phyloP scores from a whole-genome alignment of 1,140 invertebrate species.

The Drosophila arawakana region DNA sequence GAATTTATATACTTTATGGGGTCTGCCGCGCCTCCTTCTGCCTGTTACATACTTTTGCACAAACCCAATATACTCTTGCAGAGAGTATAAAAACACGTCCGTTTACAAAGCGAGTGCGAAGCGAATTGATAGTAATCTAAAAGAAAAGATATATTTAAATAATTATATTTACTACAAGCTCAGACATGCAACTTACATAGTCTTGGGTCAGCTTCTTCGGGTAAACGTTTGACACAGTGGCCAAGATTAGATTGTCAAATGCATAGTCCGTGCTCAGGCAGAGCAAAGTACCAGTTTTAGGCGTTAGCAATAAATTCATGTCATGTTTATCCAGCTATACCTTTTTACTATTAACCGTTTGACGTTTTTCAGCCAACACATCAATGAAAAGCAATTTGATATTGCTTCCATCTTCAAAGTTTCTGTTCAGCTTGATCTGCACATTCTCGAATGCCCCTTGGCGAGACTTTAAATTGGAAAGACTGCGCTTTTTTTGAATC shows the following conservation, averaged over 20 bases:
- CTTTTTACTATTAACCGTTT: neutral
- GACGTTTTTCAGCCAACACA: slow-evolving; percentile 71
- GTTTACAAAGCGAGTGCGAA: slow-evolving; percentile 90
- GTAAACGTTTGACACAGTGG: slow-evolving; percentile 87
- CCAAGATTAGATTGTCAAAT: slow-evolving; percentile 89
- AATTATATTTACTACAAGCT: neutral
- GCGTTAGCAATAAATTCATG: slow-evolving; percentile 67
- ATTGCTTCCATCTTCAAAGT: slow-evolving; percentile 9
- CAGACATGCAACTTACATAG: slow-evolving; percentile 79
- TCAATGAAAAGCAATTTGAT: slow-evolving; percentile 25
- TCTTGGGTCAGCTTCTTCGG: slow-evolving; percentile 80
- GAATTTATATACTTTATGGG: no score
- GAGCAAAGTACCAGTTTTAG: slow-evolving; percentile 90
- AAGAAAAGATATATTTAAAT: neutral
- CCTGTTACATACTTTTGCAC: no score
- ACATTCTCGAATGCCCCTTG: slow-evolving; percentile 10
- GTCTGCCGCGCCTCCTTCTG: no score
- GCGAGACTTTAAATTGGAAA: neutral
- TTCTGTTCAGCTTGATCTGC: slow-evolving; percentile 25
- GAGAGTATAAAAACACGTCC: no score
- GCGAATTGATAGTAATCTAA: slow-evolving; percentile 85
- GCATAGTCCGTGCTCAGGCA: slow-evolving; percentile 88
- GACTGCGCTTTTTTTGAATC: slow-evolving; percentile 5
- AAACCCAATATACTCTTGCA: no score
- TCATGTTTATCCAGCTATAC: neutral